A percentile compares a stretch with the other conserved stretches of the same genome.
phyloP scores from a whole-genome alignment of 2,797 vertebrate genomes.

The Danionella dracula region DNA sequence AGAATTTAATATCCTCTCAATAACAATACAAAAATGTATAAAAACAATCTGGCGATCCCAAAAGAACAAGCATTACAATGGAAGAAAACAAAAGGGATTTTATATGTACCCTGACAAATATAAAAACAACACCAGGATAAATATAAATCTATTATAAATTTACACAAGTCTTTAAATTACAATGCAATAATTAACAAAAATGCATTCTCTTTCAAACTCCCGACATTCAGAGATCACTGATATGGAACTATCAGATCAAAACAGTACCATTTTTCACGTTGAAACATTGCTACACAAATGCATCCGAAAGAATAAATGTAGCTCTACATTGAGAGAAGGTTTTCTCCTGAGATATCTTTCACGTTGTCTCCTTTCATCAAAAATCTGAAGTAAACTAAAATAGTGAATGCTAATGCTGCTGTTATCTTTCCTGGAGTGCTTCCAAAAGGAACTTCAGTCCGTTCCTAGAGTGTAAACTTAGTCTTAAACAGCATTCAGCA shows the following conservation, averaged over 20 bases:
- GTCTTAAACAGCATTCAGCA: slow-evolving; percentile 5
- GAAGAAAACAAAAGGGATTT: slow-evolving; percentile 25
- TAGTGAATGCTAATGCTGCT: slow-evolving; percentile 26
- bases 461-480: slow-evolving; percentile 27
- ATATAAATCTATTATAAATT: slow-evolving; percentile 37
- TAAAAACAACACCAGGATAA: slow-evolving; percentile 41
- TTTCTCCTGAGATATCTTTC: slow-evolving; percentile 24
- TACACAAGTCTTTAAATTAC: slow-evolving; percentile 21
- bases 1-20: slow-evolving; percentile 3
- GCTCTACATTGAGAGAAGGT: no score
- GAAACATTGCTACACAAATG: no score
- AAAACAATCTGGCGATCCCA: background rate
- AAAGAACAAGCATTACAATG: background rate
- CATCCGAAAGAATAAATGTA: no score
- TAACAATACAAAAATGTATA: slow-evolving; percentile 7
- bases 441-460: slow-evolving; percentile 15
- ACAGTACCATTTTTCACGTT: no score
- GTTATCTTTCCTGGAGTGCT: background rate
- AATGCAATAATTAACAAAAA: slow-evolving; percentile 22
- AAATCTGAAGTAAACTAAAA: slow-evolving; percentile 31
- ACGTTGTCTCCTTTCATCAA: background rate
- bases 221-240: slow-evolving; percentile 14
- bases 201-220: slow-evolving; percentile 1
- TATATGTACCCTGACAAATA: slow-evolving; percentile 33
- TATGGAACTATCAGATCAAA: background rate